These are phyloP conservation scores for Perithous albicinctus DNA, from an alignment of 2,888 invertebrate species.

Conservation along the genomic window DNA sequence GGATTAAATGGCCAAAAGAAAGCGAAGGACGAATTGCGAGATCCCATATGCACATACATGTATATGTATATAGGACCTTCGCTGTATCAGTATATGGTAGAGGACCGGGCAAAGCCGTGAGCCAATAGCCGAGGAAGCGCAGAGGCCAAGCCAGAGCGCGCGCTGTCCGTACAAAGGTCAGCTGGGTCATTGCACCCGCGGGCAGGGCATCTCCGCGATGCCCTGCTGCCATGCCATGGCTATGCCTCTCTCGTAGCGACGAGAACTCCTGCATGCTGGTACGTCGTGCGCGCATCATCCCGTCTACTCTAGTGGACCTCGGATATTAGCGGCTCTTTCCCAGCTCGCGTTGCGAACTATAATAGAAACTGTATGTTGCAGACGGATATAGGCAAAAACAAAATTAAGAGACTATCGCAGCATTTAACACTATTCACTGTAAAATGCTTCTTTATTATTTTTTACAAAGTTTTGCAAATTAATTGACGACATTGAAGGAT, in stretches of 20 bases:
- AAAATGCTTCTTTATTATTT: background rate
- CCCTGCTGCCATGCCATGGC: constrained; percentile 61
- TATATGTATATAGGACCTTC: constrained; percentile 4
- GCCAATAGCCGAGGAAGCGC: constrained; percentile 58
- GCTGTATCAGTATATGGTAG: background rate
- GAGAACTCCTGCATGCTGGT: constrained; percentile 23
- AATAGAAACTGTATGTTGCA: background rate
- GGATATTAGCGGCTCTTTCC: constrained; percentile 20
- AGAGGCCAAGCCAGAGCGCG: constrained; percentile 78
- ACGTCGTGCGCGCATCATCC: background rate
- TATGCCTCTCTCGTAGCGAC: constrained; percentile 56
- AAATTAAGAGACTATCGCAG: background rate
- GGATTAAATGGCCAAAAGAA: constrained; percentile 18
- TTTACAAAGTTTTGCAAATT: background rate
- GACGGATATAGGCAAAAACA: background rate
- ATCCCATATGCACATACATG: too few species aligned
- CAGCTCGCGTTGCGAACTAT: constrained; percentile 3
- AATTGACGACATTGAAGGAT: too few species aligned
- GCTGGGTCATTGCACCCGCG: constrained; percentile 84
- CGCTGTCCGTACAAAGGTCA: constrained; percentile 83
- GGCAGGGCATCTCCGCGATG: constrained; percentile 79
- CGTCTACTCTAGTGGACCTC: constrained; percentile 1
- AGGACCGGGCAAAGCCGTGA: constrained; percentile 41
- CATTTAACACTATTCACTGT: background rate
- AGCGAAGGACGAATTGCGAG: constrained; percentile 11